Evolutionary conservation across 1,140 invertebrate species (phyloP).

Genomic region (Galendromus occidentalis): DNA sequence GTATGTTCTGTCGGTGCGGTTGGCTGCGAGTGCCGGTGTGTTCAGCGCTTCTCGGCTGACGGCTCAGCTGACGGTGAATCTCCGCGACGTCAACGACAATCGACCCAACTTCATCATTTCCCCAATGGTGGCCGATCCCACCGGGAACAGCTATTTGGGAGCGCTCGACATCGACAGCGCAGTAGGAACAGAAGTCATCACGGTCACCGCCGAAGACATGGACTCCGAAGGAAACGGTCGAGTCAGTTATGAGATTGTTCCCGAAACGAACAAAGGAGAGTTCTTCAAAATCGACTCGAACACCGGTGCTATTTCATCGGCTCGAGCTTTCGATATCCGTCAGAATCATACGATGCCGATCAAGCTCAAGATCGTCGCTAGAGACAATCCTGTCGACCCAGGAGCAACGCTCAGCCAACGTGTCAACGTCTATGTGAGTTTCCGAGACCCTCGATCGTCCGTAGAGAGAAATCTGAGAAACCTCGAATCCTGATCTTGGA

Average conservation of each 20-base stretch:
- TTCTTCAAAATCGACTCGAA: slow-evolving; percentile 50
- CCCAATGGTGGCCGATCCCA: slow-evolving; percentile 26
- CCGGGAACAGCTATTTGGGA: slow-evolving; percentile 40
- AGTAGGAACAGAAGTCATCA: slow-evolving; percentile 47
- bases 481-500: no score
- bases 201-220: slow-evolving; percentile 53
- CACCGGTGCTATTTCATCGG: slow-evolving; percentile 49
- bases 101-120: slow-evolving; percentile 54
- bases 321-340: slow-evolving; percentile 44
- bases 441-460: no score
- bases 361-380: slow-evolving; percentile 46
- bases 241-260: slow-evolving; percentile 45
- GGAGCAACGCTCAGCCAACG: slow-evolving; percentile 22
- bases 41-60: slow-evolving; percentile 17
- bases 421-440: slow-evolving; percentile 40
- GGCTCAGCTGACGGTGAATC: slow-evolving; percentile 49
- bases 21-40: slow-evolving; percentile 46
- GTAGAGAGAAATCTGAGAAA: no score
- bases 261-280: slow-evolving; percentile 36
- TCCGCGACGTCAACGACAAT: slow-evolving; percentile 71
- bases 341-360: slow-evolving; percentile 43
- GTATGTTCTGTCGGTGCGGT: slow-evolving; percentile 50
- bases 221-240: slow-evolving; percentile 58
- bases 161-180: slow-evolving; percentile 45
- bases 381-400: slow-evolving; percentile 41